Percentiles rank a stretch among this genome's conserved stretches.
These are phyloP conservation scores for Peromyscus polionotus DNA, from an alignment of 2,113 vertebrate species.

Conservation along the genomic window DNA sequence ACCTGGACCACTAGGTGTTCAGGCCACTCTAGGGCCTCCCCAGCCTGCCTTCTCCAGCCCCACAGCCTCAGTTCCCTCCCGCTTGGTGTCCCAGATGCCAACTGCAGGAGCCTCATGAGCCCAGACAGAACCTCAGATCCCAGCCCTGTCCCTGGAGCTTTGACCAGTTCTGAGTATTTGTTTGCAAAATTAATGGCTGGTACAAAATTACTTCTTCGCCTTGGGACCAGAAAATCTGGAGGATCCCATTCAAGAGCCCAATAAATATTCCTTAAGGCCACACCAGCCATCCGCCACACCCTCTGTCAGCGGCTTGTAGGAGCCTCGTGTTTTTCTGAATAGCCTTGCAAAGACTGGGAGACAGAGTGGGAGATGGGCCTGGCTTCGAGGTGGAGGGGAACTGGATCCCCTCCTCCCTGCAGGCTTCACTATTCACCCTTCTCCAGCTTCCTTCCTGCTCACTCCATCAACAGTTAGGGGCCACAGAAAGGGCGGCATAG, in stretches of 20 bases:
- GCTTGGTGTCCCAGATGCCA: background rate
- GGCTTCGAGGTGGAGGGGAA: background rate
- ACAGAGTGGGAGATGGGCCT: accelerated
- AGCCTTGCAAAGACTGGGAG: background rate
- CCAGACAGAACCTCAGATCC: accelerated
- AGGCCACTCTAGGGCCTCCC: background rate
- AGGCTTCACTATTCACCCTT: background rate
- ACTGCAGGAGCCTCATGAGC: background rate
- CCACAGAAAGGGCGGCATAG: no score
- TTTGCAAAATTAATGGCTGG: constrained; percentile 58
- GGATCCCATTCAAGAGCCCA: background rate
- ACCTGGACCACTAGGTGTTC: no score
- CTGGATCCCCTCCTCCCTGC: background rate
- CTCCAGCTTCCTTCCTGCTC: background rate
- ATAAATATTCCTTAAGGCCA: constrained; percentile 33
- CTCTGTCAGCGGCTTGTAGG: background rate
- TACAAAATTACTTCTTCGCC: constrained; percentile 68
- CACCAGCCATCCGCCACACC: background rate
- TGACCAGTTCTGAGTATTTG: background rate
- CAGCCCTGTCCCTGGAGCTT: background rate
- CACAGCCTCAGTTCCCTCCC: background rate
- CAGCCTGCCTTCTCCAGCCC: background rate
- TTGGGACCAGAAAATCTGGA: constrained; percentile 25
- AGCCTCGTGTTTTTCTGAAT: background rate
- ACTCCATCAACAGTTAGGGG: background rate